These are phyloP conservation scores for Adineta ricciae DNA, from an alignment of 2,888 invertebrate genomes.

Conservation along the genomic window DNA sequence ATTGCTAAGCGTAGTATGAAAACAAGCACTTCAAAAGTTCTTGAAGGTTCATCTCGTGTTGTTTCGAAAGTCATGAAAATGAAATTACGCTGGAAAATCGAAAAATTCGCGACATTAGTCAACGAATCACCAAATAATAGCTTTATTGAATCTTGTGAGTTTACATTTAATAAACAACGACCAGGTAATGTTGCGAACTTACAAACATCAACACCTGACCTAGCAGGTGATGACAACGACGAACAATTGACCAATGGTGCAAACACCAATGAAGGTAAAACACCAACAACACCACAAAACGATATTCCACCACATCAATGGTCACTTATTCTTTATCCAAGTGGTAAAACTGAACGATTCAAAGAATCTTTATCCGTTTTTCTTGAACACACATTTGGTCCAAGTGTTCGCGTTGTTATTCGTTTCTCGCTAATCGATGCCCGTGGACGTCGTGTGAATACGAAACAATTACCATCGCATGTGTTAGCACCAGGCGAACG, in stretches of 20 bases:
- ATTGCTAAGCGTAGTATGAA: slow-evolving; percentile 14
- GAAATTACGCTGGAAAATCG: slow-evolving; percentile 18
- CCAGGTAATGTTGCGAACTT: neutral
- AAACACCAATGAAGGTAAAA: neutral
- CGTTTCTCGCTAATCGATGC: slow-evolving; percentile 19
- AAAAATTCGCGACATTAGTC: slow-evolving; percentile 10
- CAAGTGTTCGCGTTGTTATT: slow-evolving; percentile 9
- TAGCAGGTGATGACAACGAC: neutral
- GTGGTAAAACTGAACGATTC: slow-evolving; percentile 19
- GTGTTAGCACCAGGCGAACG: neutral
- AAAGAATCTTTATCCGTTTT: slow-evolving; percentile 19
- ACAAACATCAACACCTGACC: neutral
- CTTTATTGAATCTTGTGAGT: slow-evolving; percentile 10
- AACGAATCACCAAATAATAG: slow-evolving; percentile 15
- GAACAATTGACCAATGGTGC: slow-evolving; percentile 4
- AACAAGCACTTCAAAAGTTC: slow-evolving; percentile 8
- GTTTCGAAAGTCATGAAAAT: slow-evolving; percentile 14
- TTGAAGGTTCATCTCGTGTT: neutral
- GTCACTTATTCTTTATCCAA: slow-evolving; percentile 13
- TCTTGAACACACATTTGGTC: slow-evolving; percentile 21
- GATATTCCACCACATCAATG: slow-evolving; percentile 21
- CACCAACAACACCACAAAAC: neutral
- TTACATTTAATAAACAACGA: slow-evolving; percentile 15
- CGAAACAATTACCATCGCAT: slow-evolving; percentile 19
- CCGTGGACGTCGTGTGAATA: neutral